These are phyloP conservation scores for Craseonycteris thonglongyai DNA, from an alignment of 2,113 vertebrate species.

Conservation along the genomic window DNA sequence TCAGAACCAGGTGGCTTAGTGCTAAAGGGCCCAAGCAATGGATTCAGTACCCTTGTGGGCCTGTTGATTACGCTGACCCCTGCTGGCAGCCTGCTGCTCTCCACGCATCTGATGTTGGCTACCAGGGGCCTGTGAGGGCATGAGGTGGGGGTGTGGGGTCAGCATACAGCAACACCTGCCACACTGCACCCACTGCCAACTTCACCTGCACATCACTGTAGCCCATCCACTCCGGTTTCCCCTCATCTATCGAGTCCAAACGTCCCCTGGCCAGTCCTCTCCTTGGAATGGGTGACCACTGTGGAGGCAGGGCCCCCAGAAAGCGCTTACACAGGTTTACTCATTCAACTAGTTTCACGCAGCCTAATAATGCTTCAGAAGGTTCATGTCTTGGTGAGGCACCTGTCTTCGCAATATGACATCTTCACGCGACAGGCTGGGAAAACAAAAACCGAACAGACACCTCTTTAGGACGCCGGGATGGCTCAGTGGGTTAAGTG, in stretches of 20 bases:
- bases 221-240: neutral
- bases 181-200: neutral
- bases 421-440: neutral
- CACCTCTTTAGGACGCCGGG: neutral
- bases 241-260: neutral
- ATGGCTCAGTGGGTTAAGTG: too few relatives aligned
- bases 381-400: neutral
- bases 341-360: neutral
- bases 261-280: neutral
- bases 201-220: neutral
- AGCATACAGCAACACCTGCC: neutral
- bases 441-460: neutral
- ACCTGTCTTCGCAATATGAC: neutral
- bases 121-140: neutral
- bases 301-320: neutral
- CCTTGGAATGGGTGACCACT: neutral
- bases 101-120: neutral
- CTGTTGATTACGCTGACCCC: neutral
- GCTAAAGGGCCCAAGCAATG: neutral
- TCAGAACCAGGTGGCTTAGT: neutral
- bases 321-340: neutral
- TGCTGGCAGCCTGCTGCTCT: neutral
- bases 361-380: neutral
- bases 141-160: neutral
- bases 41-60: neutral